These are phyloP conservation scores for Palythoa heliodiscus DNA, from an alignment of 92 coral and sea anemone species.

Conservation along the genomic window DNA sequence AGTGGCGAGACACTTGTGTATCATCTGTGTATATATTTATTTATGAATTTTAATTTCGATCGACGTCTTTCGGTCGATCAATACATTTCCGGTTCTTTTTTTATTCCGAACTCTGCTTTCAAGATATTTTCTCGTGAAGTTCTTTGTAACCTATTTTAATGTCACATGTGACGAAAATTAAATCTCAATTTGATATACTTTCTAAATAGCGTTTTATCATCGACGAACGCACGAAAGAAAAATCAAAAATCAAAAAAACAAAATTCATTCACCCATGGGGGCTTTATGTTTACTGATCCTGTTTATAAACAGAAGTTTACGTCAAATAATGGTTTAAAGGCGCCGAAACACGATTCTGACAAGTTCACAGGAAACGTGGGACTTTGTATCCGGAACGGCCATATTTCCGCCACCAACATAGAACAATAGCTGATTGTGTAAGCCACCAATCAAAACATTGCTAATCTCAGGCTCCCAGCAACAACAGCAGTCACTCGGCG, in stretches of 20 bases:
- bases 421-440: conserved; percentile 53
- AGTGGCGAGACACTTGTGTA: no score
- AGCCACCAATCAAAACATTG: conserved; percentile 59
- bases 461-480: conserved; percentile 64
- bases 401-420: conserved; percentile 40
- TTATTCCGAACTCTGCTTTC: neutral
- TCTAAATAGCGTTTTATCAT: neutral
- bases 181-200: no score
- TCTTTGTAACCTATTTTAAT: neutral
- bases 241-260: neutral
- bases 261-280: neutral
- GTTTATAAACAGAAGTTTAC: neutral
- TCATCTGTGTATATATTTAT: neutral
- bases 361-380: conserved; percentile 35
- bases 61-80: no score
- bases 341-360: conserved; percentile 2
- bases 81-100: neutral
- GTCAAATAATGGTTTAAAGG: conserved; percentile 3
- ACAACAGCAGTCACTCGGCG: conserved; percentile 77
- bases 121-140: neutral
- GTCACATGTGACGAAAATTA: neutral
- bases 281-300: neutral
- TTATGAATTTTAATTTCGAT: no score
- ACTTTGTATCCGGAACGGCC: conserved; percentile 26
- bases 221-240: neutral